These are phyloP conservation scores for Asarcornis scutulata DNA, from an alignment of 2,113 vertebrate species.

Conservation along the genomic window DNA sequence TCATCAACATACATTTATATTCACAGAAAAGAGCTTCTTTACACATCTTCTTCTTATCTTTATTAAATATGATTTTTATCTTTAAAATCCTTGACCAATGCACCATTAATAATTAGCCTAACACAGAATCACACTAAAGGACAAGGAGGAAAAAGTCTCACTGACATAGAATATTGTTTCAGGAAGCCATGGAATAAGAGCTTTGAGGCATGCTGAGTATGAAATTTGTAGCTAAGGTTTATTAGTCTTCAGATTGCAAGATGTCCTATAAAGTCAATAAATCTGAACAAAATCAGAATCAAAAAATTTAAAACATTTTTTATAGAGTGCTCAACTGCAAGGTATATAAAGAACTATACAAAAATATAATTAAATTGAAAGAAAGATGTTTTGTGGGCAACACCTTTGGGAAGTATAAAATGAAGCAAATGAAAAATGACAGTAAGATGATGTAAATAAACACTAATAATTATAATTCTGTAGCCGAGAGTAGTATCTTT, in stretches of 20 bases:
- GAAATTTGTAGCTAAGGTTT: constrained; percentile 53
- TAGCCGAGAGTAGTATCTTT: not conserved
- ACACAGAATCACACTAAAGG: not conserved
- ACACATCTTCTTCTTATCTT: not conserved
- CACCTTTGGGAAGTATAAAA: not conserved
- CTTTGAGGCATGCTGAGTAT: not conserved
- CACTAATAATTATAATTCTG: not conserved
- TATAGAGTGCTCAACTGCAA: not conserved
- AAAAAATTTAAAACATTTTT: not conserved
- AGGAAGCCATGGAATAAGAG: not conserved
- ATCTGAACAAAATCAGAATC: constrained; percentile 17
- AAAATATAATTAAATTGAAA: not conserved
- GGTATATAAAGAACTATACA: not conserved
- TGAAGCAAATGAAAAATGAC: not conserved
- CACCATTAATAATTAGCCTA: not conserved
- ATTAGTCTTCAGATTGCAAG: constrained; percentile 52
- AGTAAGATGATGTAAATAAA: not conserved
- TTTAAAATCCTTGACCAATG: not conserved
- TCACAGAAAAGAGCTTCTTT: not conserved
- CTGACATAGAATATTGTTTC: not conserved
- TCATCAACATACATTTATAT: not conserved
- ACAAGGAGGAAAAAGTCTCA: not conserved
- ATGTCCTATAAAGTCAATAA: constrained; percentile 37
- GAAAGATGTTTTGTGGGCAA: not conserved
- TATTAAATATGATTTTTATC: not conserved